Evolutionary conservation across 2,113 vertebrate genomes (phyloP), one percentile per base, ranked within the genome.

Genomic region (Tyrannus savana): DNA sequence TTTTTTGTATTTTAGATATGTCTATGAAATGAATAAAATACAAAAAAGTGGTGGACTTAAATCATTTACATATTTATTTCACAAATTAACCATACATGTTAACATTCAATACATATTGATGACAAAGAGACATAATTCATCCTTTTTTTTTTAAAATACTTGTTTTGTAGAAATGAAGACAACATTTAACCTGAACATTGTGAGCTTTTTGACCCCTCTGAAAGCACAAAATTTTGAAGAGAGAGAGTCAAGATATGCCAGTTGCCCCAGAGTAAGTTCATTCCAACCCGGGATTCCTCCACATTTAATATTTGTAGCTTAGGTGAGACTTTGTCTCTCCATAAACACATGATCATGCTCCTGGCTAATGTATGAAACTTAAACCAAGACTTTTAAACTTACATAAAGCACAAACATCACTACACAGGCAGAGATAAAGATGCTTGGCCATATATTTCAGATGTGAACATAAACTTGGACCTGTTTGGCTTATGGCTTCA

Each of bases 11-110:
- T 90, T 90, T 68, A 83, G 19, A 18, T 80, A 33, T 17, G 19
- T 58, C 25, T 82, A 9, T 89, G 59, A 72, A 95, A 91, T 76
- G 2, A 94, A 91, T 52, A 59, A 94, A 93, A 22, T 71, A 84
- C 90, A 88, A 67, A 58, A 58, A 93, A 78, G 55, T 0, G 0
- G 49, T 2, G 4, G 31, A 72, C 55, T 93, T 94, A 55, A 94
- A 85, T 79, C 7, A 81, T 93, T 83, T 87, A 66, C 42, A 35
- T 79, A 87, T 97, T 97, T 97, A 97, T 97, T 97, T 97, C 95
- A 97, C 64, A 73, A 92, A 87, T 93, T 94, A 92, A 56, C 58
- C 81, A 56, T 94, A 93, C 67, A 94, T 68, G 33, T 87, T 94
- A 76, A 94, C 75, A 88, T 95, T 91, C 76, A 75, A 42, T 93